Percentiles rank a stretch among this genome's conserved stretches.
Conservation (phyloP, 1,140 invertebrate genomes). For the Solenopsis fugax region DNA sequence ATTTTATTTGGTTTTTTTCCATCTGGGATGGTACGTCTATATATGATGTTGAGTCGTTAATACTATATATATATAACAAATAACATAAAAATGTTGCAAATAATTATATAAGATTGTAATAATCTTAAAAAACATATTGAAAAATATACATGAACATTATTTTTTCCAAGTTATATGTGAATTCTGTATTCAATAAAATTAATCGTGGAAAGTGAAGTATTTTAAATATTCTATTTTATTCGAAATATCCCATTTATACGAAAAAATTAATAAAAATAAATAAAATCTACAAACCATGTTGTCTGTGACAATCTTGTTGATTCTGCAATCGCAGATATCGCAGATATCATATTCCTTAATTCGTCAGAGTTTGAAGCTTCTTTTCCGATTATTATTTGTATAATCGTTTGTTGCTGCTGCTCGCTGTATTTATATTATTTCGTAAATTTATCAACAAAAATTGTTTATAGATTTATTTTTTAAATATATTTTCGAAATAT, state of each 20-base stretch:
- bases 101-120: not conserved
- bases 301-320: too few species aligned
- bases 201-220: not conserved
- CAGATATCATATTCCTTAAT: too few species aligned
- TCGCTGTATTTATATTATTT: not conserved
- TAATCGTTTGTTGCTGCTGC: too few species aligned
- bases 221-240: not conserved
- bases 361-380: too few species aligned
- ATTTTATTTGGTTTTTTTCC: too few species aligned
- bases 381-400: too few species aligned
- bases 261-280: not conserved
- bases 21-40: too few species aligned
- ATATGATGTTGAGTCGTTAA: too few species aligned
- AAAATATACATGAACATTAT: not conserved
- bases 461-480: not conserved
- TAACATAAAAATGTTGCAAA: slow-evolving; percentile 8
- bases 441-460: not conserved
- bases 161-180: not conserved
- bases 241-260: not conserved
- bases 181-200: not conserved
- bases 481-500: slow-evolving; percentile 4
- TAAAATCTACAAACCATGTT: too few species aligned
- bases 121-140: not conserved
- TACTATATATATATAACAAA: too few species aligned
- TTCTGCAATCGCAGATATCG: too few species aligned